Evolutionary conservation across 2,113 vertebrate species (phyloP).

Genomic region (Hemiprocne comata): DNA sequence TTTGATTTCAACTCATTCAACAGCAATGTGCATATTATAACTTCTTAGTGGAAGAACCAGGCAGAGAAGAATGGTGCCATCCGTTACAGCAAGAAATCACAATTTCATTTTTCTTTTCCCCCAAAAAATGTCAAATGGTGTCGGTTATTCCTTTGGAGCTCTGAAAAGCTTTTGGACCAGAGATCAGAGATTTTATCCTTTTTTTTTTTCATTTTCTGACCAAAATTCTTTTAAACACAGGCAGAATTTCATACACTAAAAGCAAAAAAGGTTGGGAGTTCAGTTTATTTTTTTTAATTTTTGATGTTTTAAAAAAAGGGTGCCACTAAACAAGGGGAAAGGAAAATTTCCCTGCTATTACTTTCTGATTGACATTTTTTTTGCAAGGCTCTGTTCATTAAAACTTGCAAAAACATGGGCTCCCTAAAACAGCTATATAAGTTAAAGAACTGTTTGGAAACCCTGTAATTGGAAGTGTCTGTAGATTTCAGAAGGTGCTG

Average conservation of each 20-base stretch:
- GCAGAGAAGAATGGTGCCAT: background rate
- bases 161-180: background rate
- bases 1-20: background rate
- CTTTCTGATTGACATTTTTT: background rate
- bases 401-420: background rate
- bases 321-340: background rate
- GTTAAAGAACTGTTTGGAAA: conserved; percentile 11
- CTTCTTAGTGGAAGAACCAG: background rate
- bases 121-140: background rate
- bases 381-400: background rate
- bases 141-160: background rate
- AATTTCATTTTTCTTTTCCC: background rate
- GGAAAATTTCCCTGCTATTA: background rate
- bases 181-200: background rate
- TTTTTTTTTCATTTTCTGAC: background rate
- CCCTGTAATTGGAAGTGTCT: conserved; percentile 37
- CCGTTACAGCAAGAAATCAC: background rate
- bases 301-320: background rate
- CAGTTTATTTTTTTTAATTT: background rate
- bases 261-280: background rate
- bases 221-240: background rate
- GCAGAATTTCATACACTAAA: background rate
- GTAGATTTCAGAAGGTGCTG: conserved; percentile 10
- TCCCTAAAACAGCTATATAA: background rate
- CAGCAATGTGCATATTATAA: background rate